phyloP scores from a whole-genome alignment of 2,113 vertebrate species.

The Vicugna pacos region DNA sequence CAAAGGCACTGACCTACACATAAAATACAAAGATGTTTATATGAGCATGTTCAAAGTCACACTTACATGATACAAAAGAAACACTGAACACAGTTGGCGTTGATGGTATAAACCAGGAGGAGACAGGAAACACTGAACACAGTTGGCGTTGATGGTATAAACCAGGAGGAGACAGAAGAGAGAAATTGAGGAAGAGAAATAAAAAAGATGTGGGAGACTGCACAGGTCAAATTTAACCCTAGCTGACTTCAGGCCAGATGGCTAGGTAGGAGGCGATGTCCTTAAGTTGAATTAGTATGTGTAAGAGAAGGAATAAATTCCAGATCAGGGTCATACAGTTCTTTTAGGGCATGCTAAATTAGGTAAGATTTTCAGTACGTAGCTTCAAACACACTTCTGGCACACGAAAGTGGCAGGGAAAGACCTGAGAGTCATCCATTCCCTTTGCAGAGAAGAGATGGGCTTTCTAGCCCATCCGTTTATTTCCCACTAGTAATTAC shows the following conservation, averaged over 20 bases:
- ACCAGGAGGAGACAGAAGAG: neutral
- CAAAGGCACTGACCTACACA: neutral
- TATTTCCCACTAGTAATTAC: neutral
- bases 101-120: neutral
- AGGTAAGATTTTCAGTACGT: neutral
- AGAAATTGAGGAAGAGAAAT: neutral
- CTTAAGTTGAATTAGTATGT: neutral
- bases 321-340: neutral
- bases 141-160: no score
- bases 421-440: neutral
- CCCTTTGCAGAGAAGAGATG: neutral
- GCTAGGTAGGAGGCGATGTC: neutral
- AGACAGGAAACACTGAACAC: neutral
- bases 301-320: neutral
- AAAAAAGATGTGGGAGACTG: neutral
- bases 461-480: neutral
- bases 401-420: neutral
- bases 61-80: neutral
- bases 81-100: neutral
- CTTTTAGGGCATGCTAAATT: neutral
- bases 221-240: neutral
- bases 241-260: neutral
- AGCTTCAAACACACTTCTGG: neutral
- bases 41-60: neutral
- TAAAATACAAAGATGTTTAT: neutral